phyloP scores from a whole-genome alignment of 1,140 invertebrate genomes.

The Drosophila lini region DNA sequence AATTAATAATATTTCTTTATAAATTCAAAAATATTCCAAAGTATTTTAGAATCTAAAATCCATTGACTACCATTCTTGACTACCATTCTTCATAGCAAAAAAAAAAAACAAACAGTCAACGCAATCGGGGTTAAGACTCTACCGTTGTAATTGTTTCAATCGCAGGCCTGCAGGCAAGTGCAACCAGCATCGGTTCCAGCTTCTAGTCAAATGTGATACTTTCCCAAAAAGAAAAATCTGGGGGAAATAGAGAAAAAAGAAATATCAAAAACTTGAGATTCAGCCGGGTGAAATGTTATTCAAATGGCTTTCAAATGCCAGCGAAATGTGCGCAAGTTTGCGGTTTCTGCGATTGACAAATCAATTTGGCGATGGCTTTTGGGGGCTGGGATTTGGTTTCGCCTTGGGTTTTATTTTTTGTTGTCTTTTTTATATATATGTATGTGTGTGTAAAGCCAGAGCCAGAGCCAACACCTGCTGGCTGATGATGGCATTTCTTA shows the following conservation, averaged over 20 bases:
- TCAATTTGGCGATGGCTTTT: conserved; percentile 74
- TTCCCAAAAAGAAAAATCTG: conserved; percentile 48
- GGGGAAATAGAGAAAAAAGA: conserved; percentile 5
- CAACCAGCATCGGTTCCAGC: conserved; percentile 63
- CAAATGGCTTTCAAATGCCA: conserved; percentile 81
- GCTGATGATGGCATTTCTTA: conserved; percentile 61
- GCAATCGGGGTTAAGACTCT: conserved; percentile 26
- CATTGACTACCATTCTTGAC: no score
- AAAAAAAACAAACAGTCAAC: conserved; percentile 11
- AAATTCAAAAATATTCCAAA: no score
- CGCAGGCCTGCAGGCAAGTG: conserved; percentile 15
- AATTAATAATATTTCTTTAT: no score
- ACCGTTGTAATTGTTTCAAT: conserved; percentile 34
- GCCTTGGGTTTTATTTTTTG: conserved; percentile 40
- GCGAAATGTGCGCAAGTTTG: conserved; percentile 76
- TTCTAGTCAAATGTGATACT: conserved; percentile 65
- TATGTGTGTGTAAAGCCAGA: neutral
- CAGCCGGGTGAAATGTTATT: conserved; percentile 67
- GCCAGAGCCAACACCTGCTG: conserved; percentile 70
- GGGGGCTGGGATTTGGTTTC: conserved; percentile 42
- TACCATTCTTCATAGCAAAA: no score
- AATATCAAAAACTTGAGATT: conserved; percentile 53
- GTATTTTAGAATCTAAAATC: no score
- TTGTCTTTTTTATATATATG: conserved; percentile 4
- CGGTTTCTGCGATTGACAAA: conserved; percentile 77